These are phyloP conservation scores for Chitala chitala DNA, from an alignment of 2,113 vertebrate species.

Conservation along the genomic window DNA sequence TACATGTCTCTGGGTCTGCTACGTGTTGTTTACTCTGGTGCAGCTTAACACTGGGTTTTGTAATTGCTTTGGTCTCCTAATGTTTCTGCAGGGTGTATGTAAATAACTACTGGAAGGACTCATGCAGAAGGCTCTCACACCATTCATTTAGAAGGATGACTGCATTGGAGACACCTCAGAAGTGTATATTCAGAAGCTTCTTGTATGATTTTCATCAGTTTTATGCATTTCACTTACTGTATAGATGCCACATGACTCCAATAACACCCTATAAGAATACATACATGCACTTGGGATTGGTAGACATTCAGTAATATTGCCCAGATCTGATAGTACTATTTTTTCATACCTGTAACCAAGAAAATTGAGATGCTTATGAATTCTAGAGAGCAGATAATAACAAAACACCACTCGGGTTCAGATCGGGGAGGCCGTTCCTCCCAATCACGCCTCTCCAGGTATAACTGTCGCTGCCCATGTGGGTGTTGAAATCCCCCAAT, in stretches of 20 bases:
- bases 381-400: no score
- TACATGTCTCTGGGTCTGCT: no score
- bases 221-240: not conserved
- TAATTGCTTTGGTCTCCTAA: not conserved
- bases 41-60: not conserved
- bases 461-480: no score
- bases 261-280: constrained; percentile 2
- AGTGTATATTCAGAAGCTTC: not conserved
- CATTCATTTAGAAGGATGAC: constrained; percentile 16
- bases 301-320: not conserved
- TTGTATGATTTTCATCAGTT: constrained; percentile 9
- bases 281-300: not conserved
- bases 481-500: no score
- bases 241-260: not conserved
- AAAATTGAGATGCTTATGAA: not conserved
- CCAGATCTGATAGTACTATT: not conserved
- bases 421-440: no score
- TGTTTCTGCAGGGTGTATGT: not conserved
- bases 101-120: not conserved
- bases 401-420: no score
- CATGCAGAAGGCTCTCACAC: not conserved
- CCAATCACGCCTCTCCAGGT: no score
- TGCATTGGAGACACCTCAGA: constrained; percentile 15
- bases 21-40: not conserved
- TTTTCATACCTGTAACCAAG: not conserved